Evolutionary conservation across 1,140 invertebrate species (phyloP), one percentile per base, ranked within the genome.

Genomic region (Tetraneura akinire): DNA sequence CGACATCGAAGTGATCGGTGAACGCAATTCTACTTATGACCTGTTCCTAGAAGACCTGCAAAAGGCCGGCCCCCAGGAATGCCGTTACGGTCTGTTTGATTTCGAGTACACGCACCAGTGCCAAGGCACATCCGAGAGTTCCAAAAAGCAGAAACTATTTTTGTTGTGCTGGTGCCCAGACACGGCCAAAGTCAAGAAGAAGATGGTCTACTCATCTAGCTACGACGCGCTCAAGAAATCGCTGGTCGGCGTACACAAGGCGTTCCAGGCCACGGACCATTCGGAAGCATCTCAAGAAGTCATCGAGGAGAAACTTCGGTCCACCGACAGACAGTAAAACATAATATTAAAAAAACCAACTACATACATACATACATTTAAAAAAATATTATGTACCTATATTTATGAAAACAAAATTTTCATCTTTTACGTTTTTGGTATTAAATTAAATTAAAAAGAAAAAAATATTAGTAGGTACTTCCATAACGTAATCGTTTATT

Each of bases 141-240:
- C 93, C 86, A 96, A 96, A 90, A 96, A 96, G 91, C 94, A 96
- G 86, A 96, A 97, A 87, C 88, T 97, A 80, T 96, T 97, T 89
- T 90, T 97, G 85, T 96, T 97, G 95, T 95, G 93, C 84, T 97
- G 94, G 95, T 97, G 95, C 90, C 97, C 96, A 42, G 96, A 98
- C 87, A 95, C 93, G 86, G 95, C 96, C 84, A 96, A 95, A 87
- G 94, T 98, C 81, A 98, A 97, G 90, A 97, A 97, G 93, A 98
- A 98, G 92, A 98, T 98, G 96, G 92, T 98, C 90, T 98, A 98
- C 88, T 97, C 96, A 82, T 87, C 29, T 85, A 93, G 94, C 89
- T 98, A 97, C 85, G 95, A 97, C 87, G 96, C 96, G 83, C 88
- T 98, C 83, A 97, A 97, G 89, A 96, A 96, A 86, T 95, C 96